Evolutionary conservation across 2,888 invertebrate species (phyloP), one percentile per base, ranked within the genome.

Genomic region (Sicus ferrugineus): DNA sequence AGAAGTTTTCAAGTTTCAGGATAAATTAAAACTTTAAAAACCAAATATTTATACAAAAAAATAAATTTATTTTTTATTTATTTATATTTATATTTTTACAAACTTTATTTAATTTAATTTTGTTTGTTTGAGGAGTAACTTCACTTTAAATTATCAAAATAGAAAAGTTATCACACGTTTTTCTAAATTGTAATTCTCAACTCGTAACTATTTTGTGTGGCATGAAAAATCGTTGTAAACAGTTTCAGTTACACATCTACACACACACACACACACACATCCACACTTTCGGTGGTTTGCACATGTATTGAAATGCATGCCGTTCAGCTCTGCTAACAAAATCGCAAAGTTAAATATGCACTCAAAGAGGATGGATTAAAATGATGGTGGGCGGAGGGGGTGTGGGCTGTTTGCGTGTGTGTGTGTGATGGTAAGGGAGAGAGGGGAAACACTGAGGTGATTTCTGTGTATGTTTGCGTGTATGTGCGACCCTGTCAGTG

Each of bases 321-420:
- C 65, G 26, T 34, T 42, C 38, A 34, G 34, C 9, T 66, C 26
- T 54, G 54, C 19, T 23, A 66, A 54, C 23, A 19, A 54, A 66
- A 66, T 66, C 65, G 23, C 34, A 34, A 66, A 66, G n/a, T 31
- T 66, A 66, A 66, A 54, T n/a, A n/a, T 38, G 16, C 50, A 66
- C 2, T 21, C 28, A 9, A 14, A 54, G 52, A 19, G 54, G 56
- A 11, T n/a, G 19, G 26, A 56, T 56, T 66, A 66, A 54, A 66
- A 31, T 50, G 26, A 23, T 50, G 38, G 16, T 31, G 6, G 21
- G 16, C n/a, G 54, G 54, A 30, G n/a, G 48, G n/a, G 4, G 42
- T 1, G 23, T 50, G 26, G 7, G 14, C 11, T 42, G 46, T 5
- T 14, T 14, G 28, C 2, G 23, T 3, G 19, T n/a, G 9, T 9